These are phyloP conservation scores for Melanostoma mellinum DNA, from an alignment of 2,888 invertebrate species.

Conservation along the genomic window DNA sequence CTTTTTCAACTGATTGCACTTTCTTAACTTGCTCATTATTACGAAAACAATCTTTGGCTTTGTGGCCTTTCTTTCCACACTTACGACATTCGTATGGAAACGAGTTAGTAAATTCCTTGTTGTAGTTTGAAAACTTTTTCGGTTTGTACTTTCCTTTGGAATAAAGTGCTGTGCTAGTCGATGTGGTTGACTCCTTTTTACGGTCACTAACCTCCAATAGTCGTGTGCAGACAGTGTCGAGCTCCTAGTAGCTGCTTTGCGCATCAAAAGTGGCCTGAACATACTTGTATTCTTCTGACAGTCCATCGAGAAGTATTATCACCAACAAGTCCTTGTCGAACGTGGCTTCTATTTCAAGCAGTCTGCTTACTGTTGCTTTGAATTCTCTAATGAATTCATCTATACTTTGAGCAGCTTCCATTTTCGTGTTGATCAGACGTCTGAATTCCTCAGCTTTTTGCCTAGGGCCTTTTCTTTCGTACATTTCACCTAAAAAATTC, in stretches of 20 bases:
- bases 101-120: background rate
- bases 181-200: constrained; percentile 3
- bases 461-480: no score
- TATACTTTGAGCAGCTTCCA: constrained; percentile 23
- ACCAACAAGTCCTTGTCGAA: no score
- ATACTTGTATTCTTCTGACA: constrained; percentile 37
- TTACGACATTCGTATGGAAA: constrained; percentile 13
- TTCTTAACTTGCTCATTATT: background rate
- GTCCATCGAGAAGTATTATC: constrained; percentile 40
- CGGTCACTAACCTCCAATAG: constrained; percentile 28
- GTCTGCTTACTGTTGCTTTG: constrained; percentile 31
- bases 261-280: constrained; percentile 50
- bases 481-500: no score
- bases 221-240: constrained; percentile 18
- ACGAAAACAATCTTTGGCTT: constrained; percentile 1
- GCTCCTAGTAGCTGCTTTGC: constrained; percentile 33
- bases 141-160: background rate
- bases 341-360: constrained; percentile 48
- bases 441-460: constrained; percentile 53
- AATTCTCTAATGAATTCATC: constrained; percentile 48
- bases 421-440: constrained; percentile 50
- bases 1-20: background rate
- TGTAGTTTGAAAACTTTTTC: background rate
- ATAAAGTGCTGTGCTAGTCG: background rate
- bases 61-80: constrained; percentile 8